Percentiles rank a stretch among this genome's conserved stretches.
Conservation (phyloP, 2,113 vertebrate species). For the Sterrhoptilus dennistouni region DNA sequence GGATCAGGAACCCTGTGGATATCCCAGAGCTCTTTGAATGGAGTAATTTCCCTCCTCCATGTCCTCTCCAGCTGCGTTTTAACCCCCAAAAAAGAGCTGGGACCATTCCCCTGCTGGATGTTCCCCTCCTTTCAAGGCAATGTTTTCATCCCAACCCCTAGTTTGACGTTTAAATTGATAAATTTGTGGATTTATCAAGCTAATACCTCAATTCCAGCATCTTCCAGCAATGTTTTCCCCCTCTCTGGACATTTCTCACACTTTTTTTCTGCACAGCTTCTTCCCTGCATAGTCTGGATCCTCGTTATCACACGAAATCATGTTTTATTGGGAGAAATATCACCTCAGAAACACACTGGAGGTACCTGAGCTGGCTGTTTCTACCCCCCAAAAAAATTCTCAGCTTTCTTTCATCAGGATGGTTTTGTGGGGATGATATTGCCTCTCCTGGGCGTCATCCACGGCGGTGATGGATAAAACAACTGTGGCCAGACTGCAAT, state of each 20-base stretch:
- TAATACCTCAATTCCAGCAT: neutral
- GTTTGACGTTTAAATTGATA: neutral
- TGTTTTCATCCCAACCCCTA: neutral
- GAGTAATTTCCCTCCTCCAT: too few relatives aligned
- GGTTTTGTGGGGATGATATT: conserved; percentile 66
- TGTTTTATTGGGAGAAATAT: conserved; percentile 41
- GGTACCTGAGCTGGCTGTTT: neutral
- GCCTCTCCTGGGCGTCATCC: conserved; percentile 64
- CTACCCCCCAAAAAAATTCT: conserved; percentile 19
- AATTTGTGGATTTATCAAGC: neutral
- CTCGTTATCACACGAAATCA: neutral
- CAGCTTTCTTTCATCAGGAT: conserved; percentile 56
- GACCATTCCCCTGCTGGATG: neutral
- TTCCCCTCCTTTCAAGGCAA: neutral
- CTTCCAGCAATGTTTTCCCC: neutral
- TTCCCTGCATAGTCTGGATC: neutral
- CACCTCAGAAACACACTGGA: neutral
- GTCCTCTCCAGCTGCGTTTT: neutral
- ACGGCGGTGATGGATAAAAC: conserved; percentile 71
- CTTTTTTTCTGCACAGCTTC: neutral
- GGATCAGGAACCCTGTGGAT: neutral
- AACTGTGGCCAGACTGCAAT: conserved; percentile 67
- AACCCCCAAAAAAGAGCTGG: neutral
- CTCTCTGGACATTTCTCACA: neutral
- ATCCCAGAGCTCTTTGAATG: neutral